Evolutionary conservation across 2,797 vertebrate species (phyloP).

Genomic region (Pseudopleuronectes americanus): DNA sequence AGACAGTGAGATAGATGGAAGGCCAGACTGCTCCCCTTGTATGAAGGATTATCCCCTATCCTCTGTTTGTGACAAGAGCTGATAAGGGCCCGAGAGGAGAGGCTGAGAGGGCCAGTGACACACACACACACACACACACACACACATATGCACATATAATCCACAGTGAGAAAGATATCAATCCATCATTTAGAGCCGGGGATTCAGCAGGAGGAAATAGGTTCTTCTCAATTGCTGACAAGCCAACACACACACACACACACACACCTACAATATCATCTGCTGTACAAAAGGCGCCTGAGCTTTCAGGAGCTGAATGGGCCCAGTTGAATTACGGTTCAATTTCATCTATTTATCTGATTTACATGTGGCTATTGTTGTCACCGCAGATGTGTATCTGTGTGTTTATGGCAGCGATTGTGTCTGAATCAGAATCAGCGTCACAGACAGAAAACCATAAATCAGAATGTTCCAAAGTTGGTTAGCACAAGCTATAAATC

Average conservation of each 20-base stretch:
- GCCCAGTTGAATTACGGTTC: slow-evolving; percentile 69
- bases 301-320: slow-evolving; percentile 59
- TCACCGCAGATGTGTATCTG: slow-evolving; percentile 17
- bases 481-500: slow-evolving; percentile 8
- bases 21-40: slow-evolving; percentile 76
- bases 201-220: slow-evolving; percentile 80
- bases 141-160: slow-evolving; percentile 74
- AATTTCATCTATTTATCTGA: slow-evolving; percentile 75
- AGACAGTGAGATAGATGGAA: slow-evolving; percentile 77
- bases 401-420: slow-evolving; percentile 38
- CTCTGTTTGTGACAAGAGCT: slow-evolving; percentile 82
- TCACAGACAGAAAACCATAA: slow-evolving; percentile 42
- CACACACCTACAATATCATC: slow-evolving; percentile 44
- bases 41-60: slow-evolving; percentile 84
- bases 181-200: slow-evolving; percentile 82
- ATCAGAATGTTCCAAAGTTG: slow-evolving; percentile 25
- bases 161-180: slow-evolving; percentile 80
- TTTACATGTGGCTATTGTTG: slow-evolving; percentile 74
- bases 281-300: slow-evolving; percentile 57
- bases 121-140: slow-evolving; percentile 36
- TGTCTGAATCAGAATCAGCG: slow-evolving; percentile 35
- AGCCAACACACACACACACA: slow-evolving; percentile 40
- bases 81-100: slow-evolving; percentile 81
- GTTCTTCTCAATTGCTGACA: slow-evolving; percentile 74
- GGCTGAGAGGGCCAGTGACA: slow-evolving; percentile 71